These are phyloP conservation scores for Syrphus vitripennis DNA, from an alignment of 2,888 invertebrate species.

Conservation along the genomic window DNA sequence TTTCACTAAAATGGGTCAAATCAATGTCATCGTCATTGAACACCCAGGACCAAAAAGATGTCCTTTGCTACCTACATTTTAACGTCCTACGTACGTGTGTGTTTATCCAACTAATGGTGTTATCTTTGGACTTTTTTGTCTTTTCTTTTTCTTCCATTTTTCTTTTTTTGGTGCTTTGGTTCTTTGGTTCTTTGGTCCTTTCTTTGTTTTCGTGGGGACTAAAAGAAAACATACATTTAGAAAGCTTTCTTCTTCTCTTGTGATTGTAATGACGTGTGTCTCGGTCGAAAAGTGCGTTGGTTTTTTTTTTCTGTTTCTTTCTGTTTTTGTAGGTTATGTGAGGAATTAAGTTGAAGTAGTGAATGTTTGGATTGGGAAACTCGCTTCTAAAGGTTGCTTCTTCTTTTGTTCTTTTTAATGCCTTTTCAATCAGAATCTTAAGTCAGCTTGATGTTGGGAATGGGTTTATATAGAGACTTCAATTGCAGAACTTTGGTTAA, in stretches of 20 bases:
- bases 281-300: slow-evolving; percentile 31
- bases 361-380: slow-evolving; percentile 24
- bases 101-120: slow-evolving; percentile 68
- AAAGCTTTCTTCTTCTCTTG: not conserved
- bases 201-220: slow-evolving; percentile 2
- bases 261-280: slow-evolving; percentile 33
- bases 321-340: not conserved
- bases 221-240: slow-evolving; percentile 34
- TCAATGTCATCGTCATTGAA: slow-evolving; percentile 53
- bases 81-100: slow-evolving; percentile 23
- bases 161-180: not conserved
- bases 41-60: slow-evolving; percentile 14
- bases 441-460: not conserved
- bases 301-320: not conserved
- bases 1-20: slow-evolving; percentile 50
- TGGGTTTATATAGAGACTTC: slow-evolving; percentile 7
- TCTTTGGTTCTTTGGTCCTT: not conserved
- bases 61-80: not conserved
- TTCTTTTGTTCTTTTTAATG: slow-evolving; percentile 32
- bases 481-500: slow-evolving; percentile 65
- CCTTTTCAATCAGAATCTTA: slow-evolving; percentile 7
- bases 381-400: not conserved
- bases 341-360: slow-evolving; percentile 45
- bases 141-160: not conserved
- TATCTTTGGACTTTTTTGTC: slow-evolving; percentile 43